Evolutionary conservation across 2,797 vertebrate genomes (phyloP), one percentile per base, ranked within the genome.

Genomic region (Botia kubotai): DNA sequence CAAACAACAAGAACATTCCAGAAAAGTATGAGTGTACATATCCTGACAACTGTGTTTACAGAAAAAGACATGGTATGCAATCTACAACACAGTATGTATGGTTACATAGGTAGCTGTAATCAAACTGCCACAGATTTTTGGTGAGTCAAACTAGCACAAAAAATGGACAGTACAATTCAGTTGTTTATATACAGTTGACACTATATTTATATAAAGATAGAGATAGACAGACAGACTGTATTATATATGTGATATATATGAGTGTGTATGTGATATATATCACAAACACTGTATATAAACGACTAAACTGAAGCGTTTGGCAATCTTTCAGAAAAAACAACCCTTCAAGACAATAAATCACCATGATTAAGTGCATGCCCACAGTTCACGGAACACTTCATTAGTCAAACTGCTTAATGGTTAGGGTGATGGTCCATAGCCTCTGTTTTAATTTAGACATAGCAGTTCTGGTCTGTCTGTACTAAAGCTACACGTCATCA

Each of bases 371-470:
- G 50, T 1, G 36, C 48, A 48, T 46, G 70, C 21, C 17, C 50
- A 46, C 11, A 74, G 60, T 63, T 63, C 60, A 14, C 60, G 26
- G 57, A 74, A 23, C 71, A 67, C 52, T 67, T 74, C 52, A 67
- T 74, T 67, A 66, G 53, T 39, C 10, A 80, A 74, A 74, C 50
- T 33, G 57, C 39, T 57, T 80, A 50, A 74, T 80, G 69, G 19
- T 11, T 11, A 13, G 8, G n/a, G 52, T 62, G 19, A 58, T 26
- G 46, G 6, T 50, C 53, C 26, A 14, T 19, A 57, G n/a, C n/a
- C 26, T 60, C 50, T 16, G 43, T 19, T 48, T 75, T 66, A 39
- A 65, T 60, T 73, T 46, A 77, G 17, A 68, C 43, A 80, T 14
- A 79, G 48, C 10, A 33, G n/a, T 55, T 66, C 57, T 57, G 19